Evolutionary conservation across 2,797 vertebrate genomes (phyloP).

Genomic region (Varecia variegata): DNA sequence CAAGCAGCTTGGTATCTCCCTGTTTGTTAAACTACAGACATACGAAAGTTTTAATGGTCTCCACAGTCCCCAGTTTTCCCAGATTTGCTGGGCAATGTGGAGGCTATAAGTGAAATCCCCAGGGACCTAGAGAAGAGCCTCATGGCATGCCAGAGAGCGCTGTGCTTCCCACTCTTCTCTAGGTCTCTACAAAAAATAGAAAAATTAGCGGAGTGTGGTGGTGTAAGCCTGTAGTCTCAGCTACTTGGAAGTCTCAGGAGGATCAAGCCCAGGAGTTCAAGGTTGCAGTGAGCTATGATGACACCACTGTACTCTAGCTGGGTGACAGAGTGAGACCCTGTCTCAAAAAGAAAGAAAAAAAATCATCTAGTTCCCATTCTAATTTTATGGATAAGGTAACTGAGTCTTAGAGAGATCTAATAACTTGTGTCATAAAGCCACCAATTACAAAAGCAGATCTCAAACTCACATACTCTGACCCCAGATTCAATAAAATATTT

Average conservation of each 20-base stretch:
- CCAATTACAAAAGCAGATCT: neutral
- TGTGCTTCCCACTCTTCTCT: fast-evolving
- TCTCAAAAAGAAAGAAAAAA: neutral
- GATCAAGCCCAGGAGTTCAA: neutral
- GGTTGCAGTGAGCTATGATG: neutral
- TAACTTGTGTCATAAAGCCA: neutral
- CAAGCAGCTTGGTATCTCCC: neutral
- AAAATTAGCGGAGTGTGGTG: neutral
- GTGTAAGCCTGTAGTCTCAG: neutral
- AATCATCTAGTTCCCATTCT: neutral
- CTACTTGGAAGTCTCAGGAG: neutral
- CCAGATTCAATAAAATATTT: neutral
- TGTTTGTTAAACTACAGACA: neutral
- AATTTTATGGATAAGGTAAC: neutral
- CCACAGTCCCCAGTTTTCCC: neutral
- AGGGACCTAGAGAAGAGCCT: neutral
- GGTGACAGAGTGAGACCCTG: neutral
- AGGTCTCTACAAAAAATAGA: neutral
- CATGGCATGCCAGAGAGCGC: neutral
- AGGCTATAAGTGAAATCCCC: neutral
- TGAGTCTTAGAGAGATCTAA: neutral
- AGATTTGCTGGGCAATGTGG: neutral
- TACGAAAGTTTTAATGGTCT: neutral
- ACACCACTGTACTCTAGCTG: neutral
- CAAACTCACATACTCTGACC: neutral